Percentiles rank a stretch among this genome's conserved stretches.
These are phyloP conservation scores for Crotalus horridus DNA, from an alignment of 2,113 vertebrate genomes.

Conservation along the genomic window DNA sequence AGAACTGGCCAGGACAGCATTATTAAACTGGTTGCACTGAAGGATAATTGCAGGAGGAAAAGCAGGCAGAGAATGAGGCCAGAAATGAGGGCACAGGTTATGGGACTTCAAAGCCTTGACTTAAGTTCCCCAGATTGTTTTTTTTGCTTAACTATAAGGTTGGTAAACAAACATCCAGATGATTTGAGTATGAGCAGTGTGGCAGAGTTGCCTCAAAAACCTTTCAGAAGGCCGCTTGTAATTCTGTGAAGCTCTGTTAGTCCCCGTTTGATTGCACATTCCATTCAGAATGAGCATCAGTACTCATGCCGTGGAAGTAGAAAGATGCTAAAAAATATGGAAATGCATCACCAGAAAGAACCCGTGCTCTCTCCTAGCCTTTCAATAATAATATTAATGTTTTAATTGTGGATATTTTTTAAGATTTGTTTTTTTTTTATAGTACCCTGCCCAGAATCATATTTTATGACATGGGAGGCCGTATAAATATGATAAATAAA, in stretches of 20 bases:
- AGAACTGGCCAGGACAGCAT: neutral
- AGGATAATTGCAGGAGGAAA: neutral
- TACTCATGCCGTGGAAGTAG: neutral
- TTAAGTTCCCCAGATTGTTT: neutral
- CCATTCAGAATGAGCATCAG: neutral
- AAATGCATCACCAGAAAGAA: neutral
- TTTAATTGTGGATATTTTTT: neutral
- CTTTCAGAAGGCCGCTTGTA: neutral
- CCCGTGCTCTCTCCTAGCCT: neutral
- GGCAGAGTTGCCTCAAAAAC: neutral
- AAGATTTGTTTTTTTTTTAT: neutral
- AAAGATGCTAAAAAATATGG: neutral
- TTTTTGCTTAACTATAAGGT: neutral
- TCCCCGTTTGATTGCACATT: neutral
- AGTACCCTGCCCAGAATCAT: neutral
- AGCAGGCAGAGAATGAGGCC: neutral
- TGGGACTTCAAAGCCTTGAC: neutral
- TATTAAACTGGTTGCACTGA: neutral
- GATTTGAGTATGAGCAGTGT: neutral
- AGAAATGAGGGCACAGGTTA: neutral
- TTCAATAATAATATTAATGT: neutral
- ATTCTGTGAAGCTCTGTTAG: neutral
- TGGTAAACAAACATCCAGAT: neutral
- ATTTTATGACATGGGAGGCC: neutral
- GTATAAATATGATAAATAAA: neutral